Evolutionary conservation across 1,140 invertebrate genomes (phyloP).

Genomic region (Lerema accius): DNA sequence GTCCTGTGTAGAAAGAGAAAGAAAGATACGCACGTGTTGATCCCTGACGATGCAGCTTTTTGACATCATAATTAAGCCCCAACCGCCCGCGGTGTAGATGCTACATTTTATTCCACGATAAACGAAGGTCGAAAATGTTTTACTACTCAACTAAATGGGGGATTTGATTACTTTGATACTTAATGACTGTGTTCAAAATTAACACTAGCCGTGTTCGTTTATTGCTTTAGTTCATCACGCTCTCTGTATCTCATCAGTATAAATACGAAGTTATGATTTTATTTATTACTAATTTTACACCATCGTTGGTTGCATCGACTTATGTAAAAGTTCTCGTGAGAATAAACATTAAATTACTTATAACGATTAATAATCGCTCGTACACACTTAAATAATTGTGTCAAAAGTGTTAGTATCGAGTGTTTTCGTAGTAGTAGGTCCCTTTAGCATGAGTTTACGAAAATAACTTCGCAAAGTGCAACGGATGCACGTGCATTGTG

Average conservation of each 20-base stretch:
- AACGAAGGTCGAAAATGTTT: constrained; percentile 61
- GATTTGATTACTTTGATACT: constrained; percentile 45
- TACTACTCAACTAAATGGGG: constrained; percentile 46
- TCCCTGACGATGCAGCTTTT: constrained; percentile 62
- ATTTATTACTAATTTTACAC: no score
- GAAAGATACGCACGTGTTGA: constrained; percentile 51
- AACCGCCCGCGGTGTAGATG: constrained; percentile 51
- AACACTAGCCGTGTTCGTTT: constrained; percentile 30
- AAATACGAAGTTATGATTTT: no score
- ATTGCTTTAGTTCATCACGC: constrained; percentile 20
- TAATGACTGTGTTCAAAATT: constrained; percentile 39
- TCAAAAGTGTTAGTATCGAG: no score
- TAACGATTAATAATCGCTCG: no score
- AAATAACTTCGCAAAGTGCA: background rate
- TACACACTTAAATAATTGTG: no score
- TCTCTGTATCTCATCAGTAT: no score
- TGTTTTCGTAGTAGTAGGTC: background rate
- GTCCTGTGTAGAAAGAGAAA: constrained; percentile 55
- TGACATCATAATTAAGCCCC: constrained; percentile 78
- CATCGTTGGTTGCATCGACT: no score
- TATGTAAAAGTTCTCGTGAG: no score
- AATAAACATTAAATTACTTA: no score
- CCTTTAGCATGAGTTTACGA: background rate
- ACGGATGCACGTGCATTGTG: background rate
- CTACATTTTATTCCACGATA: constrained; percentile 70